phyloP scores from a whole-genome alignment of 1,140 invertebrate species.

The Lucilia sericata region DNA sequence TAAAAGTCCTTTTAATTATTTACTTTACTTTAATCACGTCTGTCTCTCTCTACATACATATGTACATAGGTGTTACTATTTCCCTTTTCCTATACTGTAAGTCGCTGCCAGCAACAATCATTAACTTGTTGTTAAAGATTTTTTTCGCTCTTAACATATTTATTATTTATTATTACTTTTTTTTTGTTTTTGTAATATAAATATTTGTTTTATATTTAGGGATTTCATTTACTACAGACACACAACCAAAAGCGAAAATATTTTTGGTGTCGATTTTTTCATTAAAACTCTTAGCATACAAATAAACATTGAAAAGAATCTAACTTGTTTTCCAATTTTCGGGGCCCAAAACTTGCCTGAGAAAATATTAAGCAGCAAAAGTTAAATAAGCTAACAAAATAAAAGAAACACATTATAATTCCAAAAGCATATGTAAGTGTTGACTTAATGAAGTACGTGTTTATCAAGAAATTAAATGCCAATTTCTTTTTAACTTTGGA shows the following conservation, averaged over 20 bases:
- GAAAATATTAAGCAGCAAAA: neutral
- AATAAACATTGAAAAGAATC: neutral
- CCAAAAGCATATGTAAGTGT: slow-evolving; percentile 54
- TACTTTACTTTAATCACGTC: no score
- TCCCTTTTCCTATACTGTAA: no score
- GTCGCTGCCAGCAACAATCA: neutral
- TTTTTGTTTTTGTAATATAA: neutral
- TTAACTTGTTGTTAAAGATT: neutral
- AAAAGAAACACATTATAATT: slow-evolving; percentile 11
- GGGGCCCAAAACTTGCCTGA: neutral
- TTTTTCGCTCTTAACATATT: neutral
- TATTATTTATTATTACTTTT: neutral
- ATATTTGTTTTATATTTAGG: slow-evolving; percentile 4
- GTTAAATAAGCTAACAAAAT: neutral
- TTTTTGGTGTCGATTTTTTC: neutral
- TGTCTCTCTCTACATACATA: no score
- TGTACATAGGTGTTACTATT: no score
- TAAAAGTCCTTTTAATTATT: no score
- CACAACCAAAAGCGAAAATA: neutral
- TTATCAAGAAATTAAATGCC: slow-evolving; percentile 66
- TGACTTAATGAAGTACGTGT: slow-evolving; percentile 66
- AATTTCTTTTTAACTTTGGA: slow-evolving; percentile 54
- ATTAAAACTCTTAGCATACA: neutral
- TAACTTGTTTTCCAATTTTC: neutral
- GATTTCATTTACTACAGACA: neutral